Evolutionary conservation across 2,113 vertebrate species (phyloP).

Genomic region (Zapornia atra): DNA sequence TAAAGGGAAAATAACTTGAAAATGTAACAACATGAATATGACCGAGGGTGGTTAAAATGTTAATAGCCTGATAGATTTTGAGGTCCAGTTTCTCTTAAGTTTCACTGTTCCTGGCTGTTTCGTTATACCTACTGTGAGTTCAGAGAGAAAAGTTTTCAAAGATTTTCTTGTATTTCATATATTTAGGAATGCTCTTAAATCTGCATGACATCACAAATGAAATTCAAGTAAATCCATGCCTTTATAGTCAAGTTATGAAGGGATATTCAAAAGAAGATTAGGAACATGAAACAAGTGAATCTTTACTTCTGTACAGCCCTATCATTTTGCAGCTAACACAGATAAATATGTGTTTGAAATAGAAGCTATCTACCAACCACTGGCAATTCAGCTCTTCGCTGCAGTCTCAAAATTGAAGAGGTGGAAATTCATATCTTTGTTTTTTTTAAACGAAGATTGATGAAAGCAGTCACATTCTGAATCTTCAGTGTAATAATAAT

Average conservation of each 20-base stretch:
- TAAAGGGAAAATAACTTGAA: conserved; percentile 58
- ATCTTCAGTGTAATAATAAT: background rate
- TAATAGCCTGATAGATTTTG: background rate
- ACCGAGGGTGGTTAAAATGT: background rate
- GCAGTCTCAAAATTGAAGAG: conserved; percentile 34
- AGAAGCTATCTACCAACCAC: conserved; percentile 52
- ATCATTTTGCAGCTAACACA: conserved; percentile 50
- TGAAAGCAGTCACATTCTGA: background rate
- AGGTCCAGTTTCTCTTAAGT: background rate
- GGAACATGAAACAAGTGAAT: conserved; percentile 33
- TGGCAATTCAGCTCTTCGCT: conserved; percentile 4
- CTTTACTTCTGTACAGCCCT: conserved; percentile 27
- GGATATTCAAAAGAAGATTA: conserved; percentile 39
- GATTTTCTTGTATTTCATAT: background rate
- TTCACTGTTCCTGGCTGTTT: background rate
- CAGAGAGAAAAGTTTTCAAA: background rate
- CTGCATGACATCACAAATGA: background rate
- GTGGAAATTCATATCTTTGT: background rate
- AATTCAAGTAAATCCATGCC: conserved; percentile 28
- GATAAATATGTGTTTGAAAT: conserved; percentile 63
- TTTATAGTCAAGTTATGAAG: conserved; percentile 39
- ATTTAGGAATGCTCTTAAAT: conserved; percentile 12
- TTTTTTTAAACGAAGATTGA: conserved; percentile 35
- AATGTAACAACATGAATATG: background rate
- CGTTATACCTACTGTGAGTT: background rate